phyloP scores from a whole-genome alignment of 2,113 vertebrate species.

The Saccopteryx leptura region DNA sequence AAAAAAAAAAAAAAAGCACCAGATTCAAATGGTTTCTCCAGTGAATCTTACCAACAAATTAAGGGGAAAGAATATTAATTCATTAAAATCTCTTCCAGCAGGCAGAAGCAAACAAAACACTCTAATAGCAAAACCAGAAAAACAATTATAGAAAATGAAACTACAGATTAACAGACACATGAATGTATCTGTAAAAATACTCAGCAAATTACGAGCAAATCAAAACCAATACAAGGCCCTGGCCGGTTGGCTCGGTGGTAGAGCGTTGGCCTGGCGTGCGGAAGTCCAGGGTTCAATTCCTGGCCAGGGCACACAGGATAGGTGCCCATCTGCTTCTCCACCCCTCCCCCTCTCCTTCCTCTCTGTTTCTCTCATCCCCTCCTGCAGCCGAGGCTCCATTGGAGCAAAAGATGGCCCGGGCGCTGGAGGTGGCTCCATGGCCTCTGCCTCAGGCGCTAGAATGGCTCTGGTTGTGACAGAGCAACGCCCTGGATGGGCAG shows the following conservation, averaged over 20 bases:
- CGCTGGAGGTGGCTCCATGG: no score
- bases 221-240: not conserved
- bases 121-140: not conserved
- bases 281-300: no score
- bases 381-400: no score
- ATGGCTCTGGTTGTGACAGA: no score
- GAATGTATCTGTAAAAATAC: not conserved
- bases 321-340: not conserved
- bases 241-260: no score
- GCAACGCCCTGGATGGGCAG: no score
- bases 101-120: not conserved
- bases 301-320: no score
- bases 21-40: not conserved
- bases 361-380: no score
- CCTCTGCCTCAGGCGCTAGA: no score
- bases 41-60: not conserved
- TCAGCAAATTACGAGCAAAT: not conserved
- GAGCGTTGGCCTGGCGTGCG: no score
- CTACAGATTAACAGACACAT: not conserved
- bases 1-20: not conserved
- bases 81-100: not conserved
- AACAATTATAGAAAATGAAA: not conserved
- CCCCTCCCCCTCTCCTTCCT: no score
- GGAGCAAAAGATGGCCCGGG: no score
- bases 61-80: not conserved